Conservation (phyloP, 2,888 invertebrate species). For the Ethmia dodecea region DNA sequence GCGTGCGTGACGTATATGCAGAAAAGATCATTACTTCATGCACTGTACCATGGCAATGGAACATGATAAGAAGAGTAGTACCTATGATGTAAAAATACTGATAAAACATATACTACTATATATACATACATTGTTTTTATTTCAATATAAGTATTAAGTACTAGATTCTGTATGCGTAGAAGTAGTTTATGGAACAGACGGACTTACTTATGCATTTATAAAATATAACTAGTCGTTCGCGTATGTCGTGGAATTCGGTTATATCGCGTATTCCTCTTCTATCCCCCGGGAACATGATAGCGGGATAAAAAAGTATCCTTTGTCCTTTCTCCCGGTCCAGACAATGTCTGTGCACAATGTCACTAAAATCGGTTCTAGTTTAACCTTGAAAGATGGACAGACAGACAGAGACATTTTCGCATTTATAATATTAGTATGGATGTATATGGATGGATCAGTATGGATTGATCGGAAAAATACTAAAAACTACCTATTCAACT, state of each 20-base stretch:
- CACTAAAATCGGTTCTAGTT: too few relatives aligned
- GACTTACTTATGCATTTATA: too few relatives aligned
- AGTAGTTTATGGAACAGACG: neutral
- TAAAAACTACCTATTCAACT: too few relatives aligned
- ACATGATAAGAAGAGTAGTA: constrained; percentile 16
- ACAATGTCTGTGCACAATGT: too few relatives aligned
- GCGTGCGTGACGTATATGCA: constrained; percentile 18
- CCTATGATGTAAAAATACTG: constrained; percentile 1
- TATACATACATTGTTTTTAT: constrained; percentile 2
- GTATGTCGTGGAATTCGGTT: too few relatives aligned
- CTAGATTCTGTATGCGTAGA: neutral
- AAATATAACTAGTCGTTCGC: too few relatives aligned
- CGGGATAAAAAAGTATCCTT: too few relatives aligned
- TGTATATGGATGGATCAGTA: constrained; percentile 1
- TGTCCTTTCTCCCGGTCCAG: too few relatives aligned
- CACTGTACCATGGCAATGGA: constrained; percentile 22
- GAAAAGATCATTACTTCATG: constrained; percentile 19
- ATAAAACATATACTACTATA: constrained; percentile 3
- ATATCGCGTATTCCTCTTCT: too few relatives aligned
- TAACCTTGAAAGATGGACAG: neutral
- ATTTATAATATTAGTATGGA: constrained; percentile 1
- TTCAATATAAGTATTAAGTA: neutral
- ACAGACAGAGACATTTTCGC: constrained; percentile 1
- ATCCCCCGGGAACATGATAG: too few relatives aligned
- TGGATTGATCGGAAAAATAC: constrained; percentile 1